These are phyloP conservation scores for Trissolcus brochymenae DNA, from an alignment of 2,888 invertebrate genomes.

Conservation along the genomic window DNA sequence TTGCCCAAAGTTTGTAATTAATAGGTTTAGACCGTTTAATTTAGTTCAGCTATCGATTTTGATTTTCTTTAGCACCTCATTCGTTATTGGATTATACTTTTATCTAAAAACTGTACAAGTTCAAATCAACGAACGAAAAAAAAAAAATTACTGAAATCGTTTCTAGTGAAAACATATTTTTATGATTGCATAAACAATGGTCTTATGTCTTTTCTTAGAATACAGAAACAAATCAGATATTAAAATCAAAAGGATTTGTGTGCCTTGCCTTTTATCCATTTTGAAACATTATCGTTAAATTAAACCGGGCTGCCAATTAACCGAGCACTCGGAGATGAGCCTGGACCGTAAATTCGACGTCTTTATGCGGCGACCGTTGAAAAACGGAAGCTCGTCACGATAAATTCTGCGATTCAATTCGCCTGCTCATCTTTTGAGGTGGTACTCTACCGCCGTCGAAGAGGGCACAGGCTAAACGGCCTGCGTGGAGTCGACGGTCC, in stretches of 20 bases:
- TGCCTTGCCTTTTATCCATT: slow-evolving; percentile 37
- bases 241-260: slow-evolving; percentile 46
- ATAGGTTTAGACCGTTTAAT: slow-evolving; percentile 8
- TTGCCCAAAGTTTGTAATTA: slow-evolving; percentile 29
- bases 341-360: slow-evolving; percentile 71
- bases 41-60: slow-evolving; percentile 5
- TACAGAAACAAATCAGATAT: slow-evolving; percentile 7
- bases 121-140: background rate
- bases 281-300: slow-evolving; percentile 52
- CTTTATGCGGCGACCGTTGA: slow-evolving; percentile 69
- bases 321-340: slow-evolving; percentile 56
- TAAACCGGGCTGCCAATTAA: slow-evolving; percentile 56
- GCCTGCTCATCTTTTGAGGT: slow-evolving; percentile 67
- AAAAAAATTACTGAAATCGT: no score
- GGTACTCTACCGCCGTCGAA: slow-evolving; percentile 78
- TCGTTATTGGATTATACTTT: background rate
- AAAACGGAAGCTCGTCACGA: slow-evolving; percentile 75
- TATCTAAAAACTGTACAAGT: background rate
- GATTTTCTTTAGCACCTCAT: background rate
- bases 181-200: slow-evolving; percentile 43
- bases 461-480: slow-evolving; percentile 67
- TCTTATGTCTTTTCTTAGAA: slow-evolving; percentile 51
- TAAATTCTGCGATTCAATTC: slow-evolving; percentile 76
- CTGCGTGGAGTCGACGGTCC: slow-evolving; percentile 42
- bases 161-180: slow-evolving; percentile 12